Evolutionary conservation across 2,888 invertebrate species (phyloP).

Genomic region (Geophilus truncorum): DNA sequence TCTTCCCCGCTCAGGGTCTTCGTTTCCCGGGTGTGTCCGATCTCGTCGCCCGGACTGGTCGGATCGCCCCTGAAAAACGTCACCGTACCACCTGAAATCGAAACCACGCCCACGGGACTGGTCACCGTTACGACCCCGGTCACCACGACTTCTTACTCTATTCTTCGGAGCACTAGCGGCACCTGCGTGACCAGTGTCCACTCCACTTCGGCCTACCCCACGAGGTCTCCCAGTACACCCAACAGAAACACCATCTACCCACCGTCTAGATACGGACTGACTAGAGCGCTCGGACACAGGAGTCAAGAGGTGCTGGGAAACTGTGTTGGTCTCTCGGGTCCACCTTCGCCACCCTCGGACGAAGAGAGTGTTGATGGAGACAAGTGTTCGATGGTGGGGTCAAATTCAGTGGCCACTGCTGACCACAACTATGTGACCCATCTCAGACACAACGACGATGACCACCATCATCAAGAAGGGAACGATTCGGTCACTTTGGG

Average conservation of each 20-base stretch:
- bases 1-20: background rate
- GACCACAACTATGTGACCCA: constrained; percentile 29
- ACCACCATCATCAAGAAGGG: background rate
- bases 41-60: background rate
- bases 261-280: background rate
- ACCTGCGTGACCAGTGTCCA: too few relatives aligned
- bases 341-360: too few relatives aligned
- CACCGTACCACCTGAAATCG: background rate
- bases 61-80: background rate
- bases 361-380: background rate
- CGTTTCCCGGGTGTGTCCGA: background rate
- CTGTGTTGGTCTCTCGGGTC: too few relatives aligned
- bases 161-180: background rate
- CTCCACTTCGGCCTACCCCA: background rate
- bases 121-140: background rate
- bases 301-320: background rate
- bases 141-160: background rate
- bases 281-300: background rate
- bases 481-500: background rate
- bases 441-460: background rate
- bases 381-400: background rate
- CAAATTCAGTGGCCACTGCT: background rate
- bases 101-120: too few relatives aligned
- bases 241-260: background rate
- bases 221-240: too few relatives aligned